Conservation (phyloP, 1,140 invertebrate species). For the Schlechtendalia chinensis region DNA sequence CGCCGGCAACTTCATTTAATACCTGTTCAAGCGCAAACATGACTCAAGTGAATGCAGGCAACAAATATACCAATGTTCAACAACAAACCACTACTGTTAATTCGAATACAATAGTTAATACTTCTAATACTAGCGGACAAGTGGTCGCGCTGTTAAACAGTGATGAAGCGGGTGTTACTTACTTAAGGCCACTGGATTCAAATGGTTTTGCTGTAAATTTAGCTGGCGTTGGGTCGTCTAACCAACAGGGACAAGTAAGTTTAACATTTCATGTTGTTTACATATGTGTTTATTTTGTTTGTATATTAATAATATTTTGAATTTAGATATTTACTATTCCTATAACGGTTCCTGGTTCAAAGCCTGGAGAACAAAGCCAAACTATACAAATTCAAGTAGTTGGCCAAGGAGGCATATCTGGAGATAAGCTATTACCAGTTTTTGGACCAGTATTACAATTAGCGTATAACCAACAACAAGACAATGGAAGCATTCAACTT, state of each 20-base stretch:
- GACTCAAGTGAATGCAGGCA: constrained; percentile 36
- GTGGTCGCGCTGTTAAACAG: constrained; percentile 62
- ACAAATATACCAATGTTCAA: constrained; percentile 46
- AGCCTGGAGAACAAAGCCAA: constrained; percentile 68
- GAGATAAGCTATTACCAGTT: constrained; percentile 52
- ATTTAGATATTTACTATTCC: constrained; percentile 69
- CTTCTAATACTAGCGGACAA: constrained; percentile 54
- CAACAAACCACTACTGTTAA: constrained; percentile 30
- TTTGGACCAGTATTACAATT: constrained; percentile 68
- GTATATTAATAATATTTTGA: constrained; percentile 3
- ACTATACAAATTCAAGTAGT: constrained; percentile 76
- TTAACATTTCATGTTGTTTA: background rate
- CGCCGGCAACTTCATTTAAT: constrained; percentile 45
- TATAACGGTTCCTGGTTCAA: constrained; percentile 70
- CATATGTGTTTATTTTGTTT: background rate
- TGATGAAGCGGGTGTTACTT: constrained; percentile 72
- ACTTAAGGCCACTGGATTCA: constrained; percentile 68
- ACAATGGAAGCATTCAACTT: constrained; percentile 60
- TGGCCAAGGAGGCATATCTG: constrained; percentile 57
- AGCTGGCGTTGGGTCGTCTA: constrained; percentile 47
- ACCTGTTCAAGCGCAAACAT: constrained; percentile 45
- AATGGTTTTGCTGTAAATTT: constrained; percentile 56
- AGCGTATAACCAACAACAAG: constrained; percentile 62
- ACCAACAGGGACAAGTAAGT: constrained; percentile 54
- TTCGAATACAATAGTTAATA: constrained; percentile 38